These are phyloP conservation scores for Taenioides sp. DNA, from an alignment of 2,797 vertebrate species.

Conservation along the genomic window DNA sequence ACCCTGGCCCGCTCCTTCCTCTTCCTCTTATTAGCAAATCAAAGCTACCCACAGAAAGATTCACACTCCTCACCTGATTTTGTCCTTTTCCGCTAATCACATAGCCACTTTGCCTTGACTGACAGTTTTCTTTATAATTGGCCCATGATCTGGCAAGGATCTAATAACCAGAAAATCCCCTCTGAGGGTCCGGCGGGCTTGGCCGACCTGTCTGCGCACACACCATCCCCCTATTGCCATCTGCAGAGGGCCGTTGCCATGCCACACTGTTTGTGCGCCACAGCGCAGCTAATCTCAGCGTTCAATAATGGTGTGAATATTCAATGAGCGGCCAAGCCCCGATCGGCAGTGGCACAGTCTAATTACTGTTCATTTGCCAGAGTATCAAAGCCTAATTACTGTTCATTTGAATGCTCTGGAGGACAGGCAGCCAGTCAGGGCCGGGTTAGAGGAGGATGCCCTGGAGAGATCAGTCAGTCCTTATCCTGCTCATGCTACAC, in stretches of 20 bases:
- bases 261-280: slow-evolving; percentile 87
- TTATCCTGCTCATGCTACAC: slow-evolving; percentile 87
- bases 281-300: slow-evolving; percentile 91
- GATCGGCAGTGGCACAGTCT: slow-evolving; percentile 94
- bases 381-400: slow-evolving; percentile 99
- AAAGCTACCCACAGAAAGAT: slow-evolving; percentile 97
- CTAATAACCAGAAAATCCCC: slow-evolving; percentile 99
- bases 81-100: slow-evolving; percentile 99
- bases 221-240: slow-evolving; percentile 71
- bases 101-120: slow-evolving; percentile 99
- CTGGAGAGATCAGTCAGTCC: slow-evolving; percentile 92
- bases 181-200: slow-evolving; percentile 96
- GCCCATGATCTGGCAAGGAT: slow-evolving; percentile 99
- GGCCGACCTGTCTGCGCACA: slow-evolving; percentile 86
- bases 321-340: slow-evolving; percentile 92
- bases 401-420: slow-evolving; percentile 97
- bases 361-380: slow-evolving; percentile 99
- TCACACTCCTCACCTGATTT: slow-evolving; percentile 99
- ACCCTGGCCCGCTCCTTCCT: slow-evolving; percentile 86
- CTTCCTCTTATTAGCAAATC: slow-evolving; percentile 99
- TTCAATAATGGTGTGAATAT: slow-evolving; percentile 99
- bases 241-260: slow-evolving; percentile 76
- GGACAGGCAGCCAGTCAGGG: slow-evolving; percentile 90
- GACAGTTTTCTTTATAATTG: slow-evolving; percentile 99
- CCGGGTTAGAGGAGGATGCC: slow-evolving; percentile 90